These are phyloP conservation scores for Tetragonula clypearis DNA, from an alignment of 1,140 invertebrate species.

Conservation along the genomic window DNA sequence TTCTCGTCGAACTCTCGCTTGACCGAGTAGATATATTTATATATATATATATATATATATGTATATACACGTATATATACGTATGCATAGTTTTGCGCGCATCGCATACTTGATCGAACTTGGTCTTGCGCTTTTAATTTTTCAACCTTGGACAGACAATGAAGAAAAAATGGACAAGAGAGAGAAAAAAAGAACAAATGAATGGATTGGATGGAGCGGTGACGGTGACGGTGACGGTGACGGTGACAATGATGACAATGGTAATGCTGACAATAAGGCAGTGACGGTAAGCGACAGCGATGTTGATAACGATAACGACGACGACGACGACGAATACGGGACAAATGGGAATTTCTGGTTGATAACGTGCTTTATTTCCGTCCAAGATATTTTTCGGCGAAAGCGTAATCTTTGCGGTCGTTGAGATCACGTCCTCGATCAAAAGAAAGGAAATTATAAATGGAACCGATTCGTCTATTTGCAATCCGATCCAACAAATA, in stretches of 20 bases:
- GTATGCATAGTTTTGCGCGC: not conserved
- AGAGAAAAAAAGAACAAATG: not conserved
- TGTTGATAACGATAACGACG: not conserved
- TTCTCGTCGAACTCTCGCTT: conserved; percentile 29
- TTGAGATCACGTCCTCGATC: too few relatives aligned
- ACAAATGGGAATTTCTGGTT: not conserved
- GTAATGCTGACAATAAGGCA: too few relatives aligned
- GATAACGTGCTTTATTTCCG: not conserved
- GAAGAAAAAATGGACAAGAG: too few relatives aligned
- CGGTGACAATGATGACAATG: not conserved
- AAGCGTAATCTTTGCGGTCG: too few relatives aligned
- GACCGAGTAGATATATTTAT: conserved; percentile 6
- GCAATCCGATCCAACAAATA: not conserved
- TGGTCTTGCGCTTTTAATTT: conserved; percentile 40
- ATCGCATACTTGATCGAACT: conserved; percentile 20
- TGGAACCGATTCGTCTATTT: not conserved
- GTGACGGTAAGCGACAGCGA: not conserved
- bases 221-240: not conserved
- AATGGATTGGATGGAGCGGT: not conserved
- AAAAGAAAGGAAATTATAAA: not conserved
- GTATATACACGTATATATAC: not conserved
- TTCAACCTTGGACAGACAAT: not conserved
- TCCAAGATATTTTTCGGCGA: not conserved
- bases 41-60: not conserved
- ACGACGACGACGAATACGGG: not conserved